Evolutionary conservation across 2,888 invertebrate species (phyloP), one percentile per base, ranked within the genome.

Genomic region (Phragmatobia fuliginosa): DNA sequence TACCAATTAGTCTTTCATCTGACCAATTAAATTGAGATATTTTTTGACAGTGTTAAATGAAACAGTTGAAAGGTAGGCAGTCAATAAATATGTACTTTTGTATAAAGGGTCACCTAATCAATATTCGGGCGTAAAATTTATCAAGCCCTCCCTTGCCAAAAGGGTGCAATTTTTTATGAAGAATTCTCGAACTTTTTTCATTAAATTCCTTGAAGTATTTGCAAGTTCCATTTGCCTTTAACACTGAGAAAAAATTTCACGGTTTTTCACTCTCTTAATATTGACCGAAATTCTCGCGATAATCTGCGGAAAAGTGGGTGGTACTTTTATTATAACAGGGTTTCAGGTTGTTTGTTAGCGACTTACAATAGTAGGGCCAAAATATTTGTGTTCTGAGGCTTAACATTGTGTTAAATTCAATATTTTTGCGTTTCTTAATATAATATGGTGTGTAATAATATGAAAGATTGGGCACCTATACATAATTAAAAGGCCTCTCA

Each of bases 151-250:
- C 52, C 77, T 84, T 86, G 78, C 80, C 85, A 82, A 88, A 88
- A 88, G 89, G 88, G 90, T 88, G 83, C 84, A 87, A 86, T 91
- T 91, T 91, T 91, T 91, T 89, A 88, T 85, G 85, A 87, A 90
- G 87, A 88, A 89, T 85, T 77, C 78, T 59, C 76, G 73, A 92
- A 91, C 87, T 91, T 91, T 91, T 90, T 91, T 91, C 90, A 91
- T 91, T 91, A 90, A 90, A 90, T 89, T 87, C 85, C 83, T 80
- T 76, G 80, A 90, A 91, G 88, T 87, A 88, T 91, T 92, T 85
- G 85, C 74, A 84, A 90, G 85, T 90, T 90, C 77, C 78, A 85
- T 83, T 85, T 82, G 80, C 83, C 87, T 87, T 88, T 82, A 84
- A 83, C 79, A 84, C 80, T 76, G 79, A 75, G 77, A 84, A 85